phyloP scores from a whole-genome alignment of 2,113 vertebrate species.

The Lampris megalopsis region DNA sequence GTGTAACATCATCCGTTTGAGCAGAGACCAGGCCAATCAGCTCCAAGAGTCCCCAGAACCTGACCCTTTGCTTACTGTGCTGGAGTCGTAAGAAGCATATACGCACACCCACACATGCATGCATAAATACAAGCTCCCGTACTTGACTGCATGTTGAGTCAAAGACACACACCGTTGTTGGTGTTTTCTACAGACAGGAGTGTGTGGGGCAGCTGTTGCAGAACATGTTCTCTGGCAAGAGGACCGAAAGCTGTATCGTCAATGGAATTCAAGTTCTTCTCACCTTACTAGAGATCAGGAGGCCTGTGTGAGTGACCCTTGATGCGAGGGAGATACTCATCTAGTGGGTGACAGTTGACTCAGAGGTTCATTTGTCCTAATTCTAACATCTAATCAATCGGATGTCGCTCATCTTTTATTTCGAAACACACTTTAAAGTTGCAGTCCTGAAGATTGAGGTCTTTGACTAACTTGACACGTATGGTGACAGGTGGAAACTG shows the following conservation, averaged over 20 bases:
- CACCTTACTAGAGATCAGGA: conserved; percentile 90
- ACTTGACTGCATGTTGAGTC: not conserved
- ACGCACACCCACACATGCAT: not conserved
- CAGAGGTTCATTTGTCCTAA: too few species aligned
- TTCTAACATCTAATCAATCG: too few species aligned
- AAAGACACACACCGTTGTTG: not conserved
- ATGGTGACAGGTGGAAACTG: too few species aligned
- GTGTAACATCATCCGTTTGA: conserved; percentile 93
- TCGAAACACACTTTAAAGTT: too few species aligned
- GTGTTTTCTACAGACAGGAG: conserved; percentile 85
- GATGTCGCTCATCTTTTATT: too few species aligned
- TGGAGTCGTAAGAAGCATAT: conserved; percentile 91
- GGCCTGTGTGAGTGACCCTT: conserved; percentile 88
- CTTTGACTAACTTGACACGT: too few species aligned
- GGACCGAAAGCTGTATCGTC: conserved; percentile 90
- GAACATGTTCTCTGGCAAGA: conserved; percentile 93
- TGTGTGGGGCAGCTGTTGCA: conserved; percentile 92
- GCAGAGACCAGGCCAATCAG: conserved; percentile 93
- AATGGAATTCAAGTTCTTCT: conserved; percentile 95
- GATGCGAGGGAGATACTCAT: not conserved
- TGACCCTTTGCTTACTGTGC: conserved; percentile 89
- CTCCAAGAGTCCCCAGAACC: conserved; percentile 89
- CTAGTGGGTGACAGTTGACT: not conserved
- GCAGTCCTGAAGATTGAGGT: too few species aligned
- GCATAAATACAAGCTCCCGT: not conserved